These are phyloP conservation scores for Pimpla rufipes DNA, from an alignment of 2,888 invertebrate species.

Conservation along the genomic window DNA sequence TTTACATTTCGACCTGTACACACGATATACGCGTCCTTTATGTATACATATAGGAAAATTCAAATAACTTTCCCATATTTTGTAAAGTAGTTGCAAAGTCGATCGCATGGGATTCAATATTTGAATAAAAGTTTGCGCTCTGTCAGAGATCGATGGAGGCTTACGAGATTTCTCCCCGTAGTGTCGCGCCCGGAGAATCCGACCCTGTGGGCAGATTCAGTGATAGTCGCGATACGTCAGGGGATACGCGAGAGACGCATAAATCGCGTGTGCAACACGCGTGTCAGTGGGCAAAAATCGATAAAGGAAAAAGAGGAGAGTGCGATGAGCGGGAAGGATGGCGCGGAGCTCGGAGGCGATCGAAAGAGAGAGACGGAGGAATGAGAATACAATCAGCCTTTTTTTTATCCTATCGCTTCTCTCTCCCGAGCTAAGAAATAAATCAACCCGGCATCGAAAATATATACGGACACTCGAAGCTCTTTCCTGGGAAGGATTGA, in stretches of 20 bases:
- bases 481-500: not conserved
- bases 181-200: not conserved
- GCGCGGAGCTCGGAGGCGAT: not conserved
- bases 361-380: slow-evolving; percentile 1
- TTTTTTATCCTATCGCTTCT: slow-evolving; percentile 41
- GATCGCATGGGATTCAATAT: slow-evolving; percentile 44
- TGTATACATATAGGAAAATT: slow-evolving; percentile 1
- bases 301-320: slow-evolving; percentile 28
- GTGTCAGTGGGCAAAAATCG: slow-evolving; percentile 41
- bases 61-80: slow-evolving; percentile 22
- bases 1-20: not conserved
- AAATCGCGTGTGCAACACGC: slow-evolving; percentile 29
- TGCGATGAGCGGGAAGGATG: not conserved
- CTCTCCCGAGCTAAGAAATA: slow-evolving; percentile 6
- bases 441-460: slow-evolving; percentile 33
- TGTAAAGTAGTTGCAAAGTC: slow-evolving; percentile 18
- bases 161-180: slow-evolving; percentile 11
- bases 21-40: not conserved
- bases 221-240: slow-evolving; percentile 30
- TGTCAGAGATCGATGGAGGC: slow-evolving; percentile 35
- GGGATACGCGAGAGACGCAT: slow-evolving; percentile 30
- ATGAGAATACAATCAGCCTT: slow-evolving; percentile 15
- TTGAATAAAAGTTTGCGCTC: slow-evolving; percentile 37
- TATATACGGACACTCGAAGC: slow-evolving; percentile 4
- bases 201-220: slow-evolving; percentile 28